Evolutionary conservation across 2,888 invertebrate genomes (phyloP), one percentile per base, ranked within the genome.

Genomic region (Nemapogon koenigi): DNA sequence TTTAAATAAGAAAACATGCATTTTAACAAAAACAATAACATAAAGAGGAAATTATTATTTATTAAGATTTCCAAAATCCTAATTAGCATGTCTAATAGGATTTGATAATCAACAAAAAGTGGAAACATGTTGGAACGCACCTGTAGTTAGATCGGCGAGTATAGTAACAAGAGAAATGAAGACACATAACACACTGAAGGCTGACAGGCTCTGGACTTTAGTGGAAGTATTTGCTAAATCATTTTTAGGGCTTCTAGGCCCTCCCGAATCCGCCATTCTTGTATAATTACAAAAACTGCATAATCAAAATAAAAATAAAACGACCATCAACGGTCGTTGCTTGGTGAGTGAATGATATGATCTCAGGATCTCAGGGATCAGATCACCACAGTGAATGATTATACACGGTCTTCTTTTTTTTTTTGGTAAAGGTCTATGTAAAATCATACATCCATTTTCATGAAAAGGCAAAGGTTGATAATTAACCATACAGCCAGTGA

Each of bases 101-200:
- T 16, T 31, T 31, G 4, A 28, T 13, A 11, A 10, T 13, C 6
- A 28, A 40, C 43, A 47, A 50, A 39, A 46, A 19, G 35, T 42
- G 28, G n/a, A n/a, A n/a, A n/a, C n/a, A n/a, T n/a, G n/a, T n/a
- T n/a, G 17, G 11, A 43, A 55, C 61, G 53, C 56, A 84, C 84
- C 84, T 70, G 84, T 83, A 40, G 80, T 75, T 44, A 83, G 60
- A 62, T 83, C 83, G 39, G 80, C 80, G 47, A 83, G 59, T 56
- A 83, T 83, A 38, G 83, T 79, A 43, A 81, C 73, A 49, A 84
- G 64, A 41, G 83, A 83, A 54, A 83, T 73, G 55, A 81, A 71
- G 43, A 81, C 73, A 60, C 82, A 72, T 45, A 80, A 62, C 49
- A 79, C 75, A 59, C 79, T 75, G 46, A 81, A 65, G 44, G 76